These are phyloP conservation scores for Drosophila mojavensis DNA, from an alignment of 1,140 invertebrate species.

Conservation along the genomic window DNA sequence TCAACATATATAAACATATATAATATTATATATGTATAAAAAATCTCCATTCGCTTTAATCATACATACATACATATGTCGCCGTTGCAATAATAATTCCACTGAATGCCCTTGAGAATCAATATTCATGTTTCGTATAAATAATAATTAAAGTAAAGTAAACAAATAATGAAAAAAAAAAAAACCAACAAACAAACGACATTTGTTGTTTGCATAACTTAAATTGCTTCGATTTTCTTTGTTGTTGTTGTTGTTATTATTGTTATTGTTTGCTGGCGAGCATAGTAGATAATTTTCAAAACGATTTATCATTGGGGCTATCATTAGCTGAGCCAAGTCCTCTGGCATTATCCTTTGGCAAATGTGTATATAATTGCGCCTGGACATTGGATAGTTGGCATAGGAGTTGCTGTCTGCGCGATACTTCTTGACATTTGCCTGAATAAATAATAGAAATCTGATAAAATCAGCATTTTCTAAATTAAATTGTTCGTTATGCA, in stretches of 20 bases:
- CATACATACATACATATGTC: background rate
- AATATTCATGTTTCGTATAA: background rate
- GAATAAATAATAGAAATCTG: constrained; percentile 82
- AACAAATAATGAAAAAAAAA: constrained; percentile 9
- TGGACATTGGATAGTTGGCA: background rate
- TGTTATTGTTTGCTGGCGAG: background rate
- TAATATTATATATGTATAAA: too few relatives aligned
- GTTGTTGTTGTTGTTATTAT: background rate
- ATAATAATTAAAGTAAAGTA: background rate
- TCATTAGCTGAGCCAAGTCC: constrained; percentile 59
- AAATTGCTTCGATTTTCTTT: constrained; percentile 13
- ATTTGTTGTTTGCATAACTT: constrained; percentile 19
- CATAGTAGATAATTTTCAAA: constrained; percentile 46
- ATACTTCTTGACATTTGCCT: constrained; percentile 72
- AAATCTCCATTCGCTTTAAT: too few relatives aligned
- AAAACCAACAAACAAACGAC: background rate
- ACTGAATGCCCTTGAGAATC: background rate
- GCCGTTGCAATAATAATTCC: background rate
- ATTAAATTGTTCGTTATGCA: constrained; percentile 84
- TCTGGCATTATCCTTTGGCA: constrained; percentile 72
- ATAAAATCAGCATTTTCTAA: constrained; percentile 84
- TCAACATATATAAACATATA: too few relatives aligned
- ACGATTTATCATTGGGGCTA: constrained; percentile 67
- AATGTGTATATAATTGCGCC: constrained; percentile 82
- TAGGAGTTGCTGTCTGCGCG: background rate